Evolutionary conservation across 2,888 invertebrate genomes (phyloP).

Genomic region (Chloroclystis v-ata): DNA sequence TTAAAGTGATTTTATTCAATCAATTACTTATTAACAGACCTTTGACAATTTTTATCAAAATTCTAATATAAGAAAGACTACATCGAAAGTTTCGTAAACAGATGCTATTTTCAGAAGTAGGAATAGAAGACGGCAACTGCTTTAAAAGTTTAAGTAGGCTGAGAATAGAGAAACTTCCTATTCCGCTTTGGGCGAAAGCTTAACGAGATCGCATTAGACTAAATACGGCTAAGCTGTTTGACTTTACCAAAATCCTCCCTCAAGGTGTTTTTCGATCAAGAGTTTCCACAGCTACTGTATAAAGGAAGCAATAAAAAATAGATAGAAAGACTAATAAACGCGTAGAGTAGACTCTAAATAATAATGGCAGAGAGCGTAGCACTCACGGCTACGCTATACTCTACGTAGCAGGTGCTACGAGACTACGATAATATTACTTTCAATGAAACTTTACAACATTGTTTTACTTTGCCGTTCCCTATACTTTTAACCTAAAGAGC

Average conservation of each 20-base stretch:
- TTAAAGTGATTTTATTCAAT: too few relatives aligned
- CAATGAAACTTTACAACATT: conserved; percentile 41
- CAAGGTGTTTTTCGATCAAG: conserved; percentile 4
- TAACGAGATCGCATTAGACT: conserved; percentile 19
- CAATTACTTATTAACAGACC: too few relatives aligned
- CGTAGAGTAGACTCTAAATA: conserved; percentile 21
- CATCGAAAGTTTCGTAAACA: too few relatives aligned
- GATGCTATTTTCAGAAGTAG: too few relatives aligned
- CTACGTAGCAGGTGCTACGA: conserved; percentile 48
- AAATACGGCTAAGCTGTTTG: conserved; percentile 19
- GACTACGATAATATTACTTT: conserved; percentile 38
- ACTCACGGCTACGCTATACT: conserved; percentile 25
- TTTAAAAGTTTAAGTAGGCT: conserved; percentile 16
- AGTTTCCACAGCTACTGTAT: background rate
- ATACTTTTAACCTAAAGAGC: background rate
- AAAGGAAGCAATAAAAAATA: background rate
- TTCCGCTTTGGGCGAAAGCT: conserved; percentile 4
- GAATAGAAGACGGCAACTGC: conserved; percentile 9
- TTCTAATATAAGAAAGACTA: too few relatives aligned
- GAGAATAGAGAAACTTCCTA: conserved; percentile 9
- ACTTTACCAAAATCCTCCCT: conserved; percentile 7
- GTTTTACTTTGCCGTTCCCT: conserved; percentile 2
- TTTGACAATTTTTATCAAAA: too few relatives aligned
- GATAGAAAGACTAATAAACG: conserved; percentile 9
- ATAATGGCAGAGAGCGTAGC: conserved; percentile 31